Base-by-base conservation (phyloP, 2,113 vertebrate species). In the Scophthalmus maximus region DNA sequence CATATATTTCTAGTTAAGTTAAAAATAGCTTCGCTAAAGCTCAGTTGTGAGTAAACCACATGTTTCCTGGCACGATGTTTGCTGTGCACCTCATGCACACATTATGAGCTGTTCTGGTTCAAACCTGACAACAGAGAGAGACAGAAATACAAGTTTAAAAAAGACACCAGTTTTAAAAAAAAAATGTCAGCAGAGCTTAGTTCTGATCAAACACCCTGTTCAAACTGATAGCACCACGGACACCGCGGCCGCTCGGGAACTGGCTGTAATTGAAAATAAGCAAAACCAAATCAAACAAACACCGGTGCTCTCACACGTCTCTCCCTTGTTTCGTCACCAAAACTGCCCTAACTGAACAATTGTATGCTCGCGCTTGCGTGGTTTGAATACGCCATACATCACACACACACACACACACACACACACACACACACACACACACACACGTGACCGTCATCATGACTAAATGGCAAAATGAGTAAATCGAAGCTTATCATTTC, bases 401-500 rank as follows among this genome's bases (percentile, higher is more conserved):
- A n/a, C n/a, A n/a, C n/a, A n/a, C n/a, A n/a, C n/a, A n/a, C n/a
- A n/a, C n/a, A n/a, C n/a, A n/a, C n/a, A n/a, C n/a, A n/a, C n/a
- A n/a, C n/a, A n/a, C n/a, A n/a, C n/a, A n/a, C n/a, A n/a, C n/a
- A n/a, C n/a, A n/a, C n/a, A n/a, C n/a, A n/a, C n/a, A 30, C 63
- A 52, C 58, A 74, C 57, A 53, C 34, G 18, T 23, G 42, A 50
- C 22, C 2, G 26, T 77, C 50, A 68, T n/a, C n/a, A n/a, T 60
- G 58, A 58, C 64, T 70, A 68, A 73, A 53, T 50, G 15, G 23
- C 23, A 26, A 47, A 88, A 89, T 87, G 68, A 82, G 88, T 79
- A 84, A 92, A 87, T 89, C 87, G 68, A 78, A 75, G 82, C 83
- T 89, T 84, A 85, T 92, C 82, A 78, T 91, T 84, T 75, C 82